Evolutionary conservation across 2,888 invertebrate genomes (phyloP), one percentile per base, ranked within the genome.

Genomic region (Rhogogaster chlorosoma): DNA sequence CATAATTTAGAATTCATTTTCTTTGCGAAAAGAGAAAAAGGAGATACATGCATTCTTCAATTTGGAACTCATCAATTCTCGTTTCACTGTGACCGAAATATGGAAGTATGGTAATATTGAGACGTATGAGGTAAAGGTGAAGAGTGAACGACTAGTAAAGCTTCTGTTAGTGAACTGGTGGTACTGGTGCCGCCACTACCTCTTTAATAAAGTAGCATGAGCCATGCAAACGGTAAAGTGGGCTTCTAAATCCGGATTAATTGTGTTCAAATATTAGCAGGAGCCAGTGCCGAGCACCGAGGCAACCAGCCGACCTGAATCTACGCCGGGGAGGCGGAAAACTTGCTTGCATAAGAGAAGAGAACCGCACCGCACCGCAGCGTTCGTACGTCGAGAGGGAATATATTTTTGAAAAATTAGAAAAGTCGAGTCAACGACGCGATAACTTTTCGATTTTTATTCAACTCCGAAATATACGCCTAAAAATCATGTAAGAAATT

Each of bases 331-430:
- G 89, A 89, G 87, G 88, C 89, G 88, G 88, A 92, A 92, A 92
- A 91, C 89, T 90, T 91, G 91, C 92, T 92, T 89, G 90, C 90
- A 90, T 87, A 91, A 91, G 90, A 89, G 91, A 92, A 92, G 73
- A 73, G 73, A 38, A 36, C 18, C 18, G 71, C 10, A 71, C 26
- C 22, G 61, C 5, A 32, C 6, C 22, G 22, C 22, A n/a, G 15
- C 18, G 73, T 73, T 42, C 12, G 73, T n/a, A n/a, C 42, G 26
- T 53, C 53, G 26, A 38, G 22, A n/a, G n/a, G 12, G 12, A 42
- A 36, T 42, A 42, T 38, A 70, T 70, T 36, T 22, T 42, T 22
- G 26, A 42, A 42, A 42, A 42, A 29, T 42, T n/a, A 1, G 12
- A 42, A n/a, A 32, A 53, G 6, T 77, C n/a, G 32, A 49, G 4